Evolutionary conservation across 2,113 vertebrate species (phyloP), one percentile per base, ranked within the genome.

Genomic region (Centrocercus urophasianus): DNA sequence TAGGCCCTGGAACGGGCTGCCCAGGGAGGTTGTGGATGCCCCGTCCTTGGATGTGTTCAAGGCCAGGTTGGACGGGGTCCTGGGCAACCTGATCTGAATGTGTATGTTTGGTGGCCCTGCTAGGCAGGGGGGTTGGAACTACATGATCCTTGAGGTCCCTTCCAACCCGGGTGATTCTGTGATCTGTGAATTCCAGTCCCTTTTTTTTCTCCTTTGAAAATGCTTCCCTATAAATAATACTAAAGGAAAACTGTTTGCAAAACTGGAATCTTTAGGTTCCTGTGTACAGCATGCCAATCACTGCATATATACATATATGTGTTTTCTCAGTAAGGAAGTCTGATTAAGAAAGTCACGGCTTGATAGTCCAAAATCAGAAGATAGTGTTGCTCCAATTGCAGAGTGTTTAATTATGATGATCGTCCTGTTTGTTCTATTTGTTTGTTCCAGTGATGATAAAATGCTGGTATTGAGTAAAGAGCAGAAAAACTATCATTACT

Each of bases 291-390:
- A 11, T 88, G 4, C 9, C 48, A 54, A 54, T 83, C 19, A 36
- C 4, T 67, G 27, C 15, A 45, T 0, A 0, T 59, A 30, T 76
- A 43, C 1, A 7, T 0, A 0, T 34, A 4, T 7, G 1, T 61
- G 2, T 64, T 45, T 81, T 57, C 13, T 0, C 3, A 34, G 1
- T 7, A 11, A 69, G 50, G 38, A 27, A 64, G 4, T 18, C 27
- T 20, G 32, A 9, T 78, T 89, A 27, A 48, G 57, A 38, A 81
- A 89, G 40, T 28, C 63, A 42, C 28, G 30, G 18, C 27, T 73
- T 66, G 36, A 36, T 83, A 3, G 7, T 57, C 27, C 63, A 79
- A 59, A 89, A 60, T 78, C 19, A 61, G 47, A 79, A 50, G 16
- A 27, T 48, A 1, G 0, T 2, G 0, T 63, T 6, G 4, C 5